Evolutionary conservation across 2,797 vertebrate genomes (phyloP), one percentile per base, ranked within the genome.

Genomic region (Aselliscus stoliczkanus): DNA sequence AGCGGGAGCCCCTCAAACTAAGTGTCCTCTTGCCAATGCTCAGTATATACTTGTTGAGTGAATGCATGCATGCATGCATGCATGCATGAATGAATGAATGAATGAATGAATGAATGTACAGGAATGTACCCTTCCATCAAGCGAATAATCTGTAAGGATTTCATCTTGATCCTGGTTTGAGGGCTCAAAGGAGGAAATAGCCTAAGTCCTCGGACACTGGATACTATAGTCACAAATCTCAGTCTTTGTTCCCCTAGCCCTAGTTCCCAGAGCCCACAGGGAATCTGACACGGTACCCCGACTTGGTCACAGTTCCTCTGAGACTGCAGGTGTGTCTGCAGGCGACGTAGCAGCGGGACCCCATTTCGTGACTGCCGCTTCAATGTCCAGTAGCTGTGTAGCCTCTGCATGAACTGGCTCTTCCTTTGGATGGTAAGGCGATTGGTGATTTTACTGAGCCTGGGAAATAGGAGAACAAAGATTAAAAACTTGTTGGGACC

Each of bases 371-470:
- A 99, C 98, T 99, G 99, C 94, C 99, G 99, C 98, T 99, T 99
- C 97, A 99, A 98, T 1, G 99, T 99, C 99, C 99, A 99, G 98
- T 99, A 99, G 98, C 99, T 99, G 97, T 99, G 99, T 47, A 99
- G 99, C 70, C 99, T 98, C 96, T 99, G 99, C 99, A 99, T 99
- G 98, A 99, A 99, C 98, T 99, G 99, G 98, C 99, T 99, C 97
- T 99, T 99, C 98, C 99, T 98, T 95, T 99, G 99, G 94, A 99
- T 99, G 12, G 99, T 99, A 96, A 99, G 97, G 97, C 99, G 99
- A 96, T 99, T 99, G 84, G 99, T 99, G 98, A 99, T 99, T 98
- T 99, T 99, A 98, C 99, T 99, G 94, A 99, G 98, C 98, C 99
- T 99, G 97, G 56, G 54, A 86, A 42, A 50, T 50, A 95, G 79